phyloP scores from a whole-genome alignment of 2,888 invertebrate genomes.

The Cotesia congregata region DNA sequence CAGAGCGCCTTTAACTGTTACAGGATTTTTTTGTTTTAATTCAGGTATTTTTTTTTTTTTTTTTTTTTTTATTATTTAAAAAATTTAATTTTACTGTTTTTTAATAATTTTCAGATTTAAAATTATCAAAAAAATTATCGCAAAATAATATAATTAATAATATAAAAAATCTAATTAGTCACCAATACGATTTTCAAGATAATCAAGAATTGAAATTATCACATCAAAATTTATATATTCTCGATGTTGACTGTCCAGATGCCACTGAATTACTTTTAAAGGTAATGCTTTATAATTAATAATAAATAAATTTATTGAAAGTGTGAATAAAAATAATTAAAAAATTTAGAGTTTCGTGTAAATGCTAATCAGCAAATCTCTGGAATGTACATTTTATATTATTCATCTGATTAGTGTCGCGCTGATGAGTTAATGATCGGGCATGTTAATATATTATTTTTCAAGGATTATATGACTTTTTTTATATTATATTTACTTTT shows the following conservation, averaged over 20 bases:
- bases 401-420: too few relatives aligned
- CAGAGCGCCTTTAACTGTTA: conserved; percentile 48
- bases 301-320: too few relatives aligned
- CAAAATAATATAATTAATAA: conserved; percentile 45
- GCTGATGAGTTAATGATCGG: too few relatives aligned
- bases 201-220: conserved; percentile 24
- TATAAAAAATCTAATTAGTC: conserved; percentile 40
- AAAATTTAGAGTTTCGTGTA: too few relatives aligned
- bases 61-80: too few relatives aligned
- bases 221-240: conserved; percentile 52
- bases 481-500: too few relatives aligned
- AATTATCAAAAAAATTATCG: conserved; percentile 55
- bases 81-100: too few relatives aligned
- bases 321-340: too few relatives aligned
- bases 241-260: conserved; percentile 58
- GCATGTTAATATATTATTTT: too few relatives aligned
- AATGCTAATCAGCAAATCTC: too few relatives aligned
- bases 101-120: conserved; percentile 31
- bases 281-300: not conserved
- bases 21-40: conserved; percentile 51
- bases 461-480: too few relatives aligned
- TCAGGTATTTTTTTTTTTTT: conserved; percentile 49
- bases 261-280: conserved; percentile 34
- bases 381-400: too few relatives aligned
- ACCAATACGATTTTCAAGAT: conserved; percentile 43